These are phyloP conservation scores for Mythimna pallens DNA, from an alignment of 2,888 invertebrate genomes.

Conservation along the genomic window DNA sequence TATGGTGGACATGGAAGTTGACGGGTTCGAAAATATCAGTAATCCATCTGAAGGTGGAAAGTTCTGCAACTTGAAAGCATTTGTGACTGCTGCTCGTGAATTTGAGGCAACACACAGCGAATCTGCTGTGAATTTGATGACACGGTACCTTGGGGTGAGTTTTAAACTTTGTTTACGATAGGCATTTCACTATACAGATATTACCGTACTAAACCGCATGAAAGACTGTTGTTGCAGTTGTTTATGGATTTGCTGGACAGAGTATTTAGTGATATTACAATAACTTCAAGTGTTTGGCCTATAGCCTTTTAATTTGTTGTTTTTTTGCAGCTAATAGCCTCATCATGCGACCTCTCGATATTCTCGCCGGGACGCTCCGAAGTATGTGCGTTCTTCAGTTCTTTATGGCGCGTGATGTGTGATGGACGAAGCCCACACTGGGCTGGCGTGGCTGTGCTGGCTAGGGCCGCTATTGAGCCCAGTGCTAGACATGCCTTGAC, in stretches of 20 bases:
- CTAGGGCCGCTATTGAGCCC: constrained; percentile 91
- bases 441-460: constrained; percentile 92
- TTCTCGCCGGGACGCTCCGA: constrained; percentile 92
- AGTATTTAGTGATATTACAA: neutral
- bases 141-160: constrained; percentile 88
- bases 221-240: neutral
- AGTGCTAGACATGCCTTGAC: constrained; percentile 92
- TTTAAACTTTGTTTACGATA: neutral
- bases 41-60: constrained; percentile 82
- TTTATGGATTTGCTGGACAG: neutral
- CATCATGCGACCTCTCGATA: constrained; percentile 91
- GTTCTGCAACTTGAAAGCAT: constrained; percentile 88
- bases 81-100: constrained; percentile 88
- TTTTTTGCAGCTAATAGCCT: constrained; percentile 91
- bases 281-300: neutral
- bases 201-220: neutral
- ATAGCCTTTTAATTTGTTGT: neutral
- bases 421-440: constrained; percentile 91
- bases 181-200: neutral
- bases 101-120: constrained; percentile 89
- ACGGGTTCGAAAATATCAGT: constrained; percentile 77
- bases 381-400: constrained; percentile 92
- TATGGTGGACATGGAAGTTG: constrained; percentile 83
- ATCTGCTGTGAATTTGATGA: constrained; percentile 87
- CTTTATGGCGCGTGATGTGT: constrained; percentile 92